These are phyloP conservation scores for Arbacia lixula DNA, from an alignment of 53 echinoderm and acorn worm species.

Conservation along the genomic window DNA sequence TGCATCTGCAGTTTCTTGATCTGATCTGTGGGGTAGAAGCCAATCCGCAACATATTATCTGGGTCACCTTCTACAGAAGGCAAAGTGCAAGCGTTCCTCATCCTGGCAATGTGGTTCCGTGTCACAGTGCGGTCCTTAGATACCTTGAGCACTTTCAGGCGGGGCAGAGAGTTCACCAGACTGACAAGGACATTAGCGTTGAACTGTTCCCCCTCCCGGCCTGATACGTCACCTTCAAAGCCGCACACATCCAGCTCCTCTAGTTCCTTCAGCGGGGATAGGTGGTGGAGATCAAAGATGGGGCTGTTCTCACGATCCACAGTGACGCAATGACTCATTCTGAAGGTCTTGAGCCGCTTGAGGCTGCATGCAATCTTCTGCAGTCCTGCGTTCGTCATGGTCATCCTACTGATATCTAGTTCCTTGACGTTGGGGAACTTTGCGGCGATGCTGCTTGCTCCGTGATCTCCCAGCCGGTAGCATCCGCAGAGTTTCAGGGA, in stretches of 20 bases:
- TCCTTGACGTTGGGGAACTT: slow-evolving; percentile 35
- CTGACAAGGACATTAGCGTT: slow-evolving; percentile 21
- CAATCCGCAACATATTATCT: background rate
- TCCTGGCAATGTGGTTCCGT: background rate
- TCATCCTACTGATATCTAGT: background rate
- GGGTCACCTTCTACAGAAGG: background rate
- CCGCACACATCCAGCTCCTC: slow-evolving; percentile 17
- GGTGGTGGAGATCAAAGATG: slow-evolving; percentile 20
- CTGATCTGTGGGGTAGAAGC: slow-evolving; percentile 56
- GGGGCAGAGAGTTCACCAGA: slow-evolving; percentile 12
- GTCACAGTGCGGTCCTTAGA: slow-evolving; percentile 5
- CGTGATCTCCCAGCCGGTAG: background rate
- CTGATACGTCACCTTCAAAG: background rate
- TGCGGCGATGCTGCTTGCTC: slow-evolving; percentile 8
- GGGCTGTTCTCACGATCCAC: background rate
- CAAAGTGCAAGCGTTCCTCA: slow-evolving; percentile 19
- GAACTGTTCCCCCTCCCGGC: background rate
- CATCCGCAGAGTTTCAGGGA: slow-evolving; percentile 1
- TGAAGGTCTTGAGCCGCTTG: background rate
- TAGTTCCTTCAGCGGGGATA: slow-evolving; percentile 22
- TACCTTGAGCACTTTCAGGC: slow-evolving; percentile 2
- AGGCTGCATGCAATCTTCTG: slow-evolving; percentile 35
- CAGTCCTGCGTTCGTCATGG: slow-evolving; percentile 7
- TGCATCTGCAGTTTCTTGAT: too few species aligned
- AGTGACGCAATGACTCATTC: background rate